Conservation (phyloP, 2,113 vertebrate genomes). For the Orientallactaga bullata region DNA sequence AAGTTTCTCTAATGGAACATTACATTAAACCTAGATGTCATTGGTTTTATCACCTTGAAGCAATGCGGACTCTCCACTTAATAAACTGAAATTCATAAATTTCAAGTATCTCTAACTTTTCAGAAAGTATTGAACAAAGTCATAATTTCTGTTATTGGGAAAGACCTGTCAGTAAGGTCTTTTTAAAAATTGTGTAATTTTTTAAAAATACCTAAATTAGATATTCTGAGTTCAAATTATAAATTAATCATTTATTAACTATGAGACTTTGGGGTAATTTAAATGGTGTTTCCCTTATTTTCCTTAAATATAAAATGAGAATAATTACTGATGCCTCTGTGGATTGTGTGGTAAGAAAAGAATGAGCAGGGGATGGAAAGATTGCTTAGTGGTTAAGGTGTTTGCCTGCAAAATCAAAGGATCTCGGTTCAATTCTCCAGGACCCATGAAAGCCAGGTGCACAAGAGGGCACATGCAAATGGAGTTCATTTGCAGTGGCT, state of each 20-base stretch:
- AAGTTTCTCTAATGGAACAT: not conserved
- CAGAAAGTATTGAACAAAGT: not conserved
- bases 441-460: no score
- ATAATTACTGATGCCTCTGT: constrained; percentile 12
- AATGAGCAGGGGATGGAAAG: no score
- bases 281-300: constrained; percentile 32
- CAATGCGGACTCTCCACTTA: not conserved
- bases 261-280: not conserved
- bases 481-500: no score
- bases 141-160: not conserved
- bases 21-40: not conserved
- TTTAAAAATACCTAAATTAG: not conserved
- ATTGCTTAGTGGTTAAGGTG: no score
- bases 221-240: not conserved
- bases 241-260: not conserved
- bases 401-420: no score
- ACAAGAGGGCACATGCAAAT: no score
- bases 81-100: not conserved
- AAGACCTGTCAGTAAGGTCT: not conserved
- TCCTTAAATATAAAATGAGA: constrained; percentile 36
- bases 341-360: not conserved
- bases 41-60: not conserved
- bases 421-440: no score
- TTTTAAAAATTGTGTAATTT: constrained; percentile 1
- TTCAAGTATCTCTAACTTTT: not conserved